Conservation (phyloP, 2,797 vertebrate genomes). For the Coendou prehensilis region DNA sequence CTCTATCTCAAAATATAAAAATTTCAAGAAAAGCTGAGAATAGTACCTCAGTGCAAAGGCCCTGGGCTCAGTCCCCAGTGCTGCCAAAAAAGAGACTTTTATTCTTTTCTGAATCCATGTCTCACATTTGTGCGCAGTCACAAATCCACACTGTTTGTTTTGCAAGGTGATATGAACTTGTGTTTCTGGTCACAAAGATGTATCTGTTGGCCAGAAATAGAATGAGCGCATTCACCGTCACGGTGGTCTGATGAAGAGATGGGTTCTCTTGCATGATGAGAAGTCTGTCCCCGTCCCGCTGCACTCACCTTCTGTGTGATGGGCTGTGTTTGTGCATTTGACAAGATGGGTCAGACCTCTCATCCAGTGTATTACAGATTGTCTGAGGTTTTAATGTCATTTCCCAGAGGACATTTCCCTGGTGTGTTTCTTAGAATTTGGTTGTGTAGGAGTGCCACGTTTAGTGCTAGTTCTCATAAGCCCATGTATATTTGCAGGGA, state of each 20-base stretch:
- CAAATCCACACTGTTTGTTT: background rate
- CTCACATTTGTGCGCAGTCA: background rate
- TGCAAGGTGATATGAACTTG: background rate
- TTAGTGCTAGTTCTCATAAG: background rate
- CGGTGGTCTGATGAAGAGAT: background rate
- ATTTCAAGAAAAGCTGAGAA: background rate
- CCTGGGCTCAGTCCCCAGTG: background rate
- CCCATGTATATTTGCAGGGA: constrained; percentile 88
- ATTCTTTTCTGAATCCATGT: background rate
- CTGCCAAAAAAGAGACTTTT: background rate
- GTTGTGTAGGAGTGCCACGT: background rate
- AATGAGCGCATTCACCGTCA: background rate
- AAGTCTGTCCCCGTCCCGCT: background rate
- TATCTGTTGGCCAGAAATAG: background rate
- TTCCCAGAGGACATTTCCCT: background rate
- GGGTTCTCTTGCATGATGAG: background rate
- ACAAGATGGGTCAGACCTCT: background rate
- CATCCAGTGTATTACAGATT: background rate
- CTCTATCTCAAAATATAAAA: background rate
- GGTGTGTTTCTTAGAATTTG: background rate
- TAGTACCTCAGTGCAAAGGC: background rate
- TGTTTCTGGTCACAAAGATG: background rate
- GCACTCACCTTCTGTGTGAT: background rate
- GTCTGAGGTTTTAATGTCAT: background rate
- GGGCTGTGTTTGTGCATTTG: background rate